Percentiles rank a stretch among this genome's conserved stretches.
Evolutionary conservation across 2,888 invertebrate species (phyloP).

Genomic region (Bombylius major): DNA sequence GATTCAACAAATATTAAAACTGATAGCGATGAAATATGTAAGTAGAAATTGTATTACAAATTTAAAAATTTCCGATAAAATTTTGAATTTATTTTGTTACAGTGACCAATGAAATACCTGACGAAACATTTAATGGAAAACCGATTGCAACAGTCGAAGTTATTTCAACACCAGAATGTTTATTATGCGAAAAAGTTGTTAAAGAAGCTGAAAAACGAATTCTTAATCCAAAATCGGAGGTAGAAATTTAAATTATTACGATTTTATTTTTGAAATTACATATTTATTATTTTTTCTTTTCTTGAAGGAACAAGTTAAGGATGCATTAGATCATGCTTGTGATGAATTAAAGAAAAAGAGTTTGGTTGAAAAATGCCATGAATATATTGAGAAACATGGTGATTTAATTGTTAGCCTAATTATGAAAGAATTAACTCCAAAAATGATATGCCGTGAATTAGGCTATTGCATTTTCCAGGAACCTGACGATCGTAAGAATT

Average conservation of each 20-base stretch:
- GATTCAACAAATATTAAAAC: conserved; percentile 10
- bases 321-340: conserved; percentile 27
- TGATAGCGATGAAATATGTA: conserved; percentile 16
- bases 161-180: conserved; percentile 23
- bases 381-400: conserved; percentile 59
- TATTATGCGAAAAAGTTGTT: conserved; percentile 29
- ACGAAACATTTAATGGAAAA: conserved; percentile 45
- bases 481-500: conserved; percentile 28
- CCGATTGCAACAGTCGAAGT: conserved; percentile 22
- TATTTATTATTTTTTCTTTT: background rate
- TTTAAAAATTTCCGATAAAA: background rate
- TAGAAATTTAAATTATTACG: conserved; percentile 5
- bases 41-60: background rate
- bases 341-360: conserved; percentile 24
- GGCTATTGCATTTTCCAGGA: conserved; percentile 42
- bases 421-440: conserved; percentile 52
- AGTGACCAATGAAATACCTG: conserved; percentile 61
- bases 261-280: background rate
- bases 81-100: background rate
- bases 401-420: conserved; percentile 59
- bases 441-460: conserved; percentile 54
- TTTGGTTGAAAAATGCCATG: conserved; percentile 44
- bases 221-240: conserved; percentile 25
- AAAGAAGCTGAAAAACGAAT: conserved; percentile 28
- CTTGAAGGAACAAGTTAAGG: conserved; percentile 25